Base-by-base conservation (phyloP, 2,113 vertebrate genomes). In the Myotis brandtii region DNA sequence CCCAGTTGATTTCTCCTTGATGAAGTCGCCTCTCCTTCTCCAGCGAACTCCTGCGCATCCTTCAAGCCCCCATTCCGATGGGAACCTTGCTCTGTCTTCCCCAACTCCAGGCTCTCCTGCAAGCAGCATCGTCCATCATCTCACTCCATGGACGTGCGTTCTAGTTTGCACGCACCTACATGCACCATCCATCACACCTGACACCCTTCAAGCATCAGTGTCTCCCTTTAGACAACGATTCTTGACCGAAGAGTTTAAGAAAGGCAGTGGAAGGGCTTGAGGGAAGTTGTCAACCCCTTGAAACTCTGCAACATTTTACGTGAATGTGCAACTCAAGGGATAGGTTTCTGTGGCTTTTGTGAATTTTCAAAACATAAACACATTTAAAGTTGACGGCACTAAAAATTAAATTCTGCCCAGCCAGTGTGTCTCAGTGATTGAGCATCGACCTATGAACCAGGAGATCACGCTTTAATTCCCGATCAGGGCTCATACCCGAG, bases 61-160 rank as follows among this genome's bases (percentile, higher is more conserved):
- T 52, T 83, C 50, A 25, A 80, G 50, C 34, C 56, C 59, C 27
- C 5, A 1, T 76, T 50, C 84, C 40, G 4, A 8, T 4, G 5
- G 20, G 25, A 34, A 5, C 12, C 6, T 56, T 37, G 20, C 54
- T 30, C 37, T 14, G 54, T 32, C 9, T 21, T 46, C 52, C 25
- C 37, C 43, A 69, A 6, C 13, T 64, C 72, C 30, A 18, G 0
- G 10, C 40, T 43, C 5, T 43, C 5, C 46, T 34, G 30, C 23
- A 9, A 27, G 17, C 59, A 69, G 1, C 5, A 12, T 4, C 2
- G 6, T 8, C 9, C 30, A 50, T 6, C 6, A 16, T 10, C 9
- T 30, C 50, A 8, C 1, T 37, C 46, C 43, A 2, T 14, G 46
- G 21, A 5, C 7, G 40, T 1, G 16, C 6, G 37, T 12, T 86